Evolutionary conservation across 2,888 invertebrate genomes (phyloP).

Genomic region (Chrysotoxum bicinctum): DNA sequence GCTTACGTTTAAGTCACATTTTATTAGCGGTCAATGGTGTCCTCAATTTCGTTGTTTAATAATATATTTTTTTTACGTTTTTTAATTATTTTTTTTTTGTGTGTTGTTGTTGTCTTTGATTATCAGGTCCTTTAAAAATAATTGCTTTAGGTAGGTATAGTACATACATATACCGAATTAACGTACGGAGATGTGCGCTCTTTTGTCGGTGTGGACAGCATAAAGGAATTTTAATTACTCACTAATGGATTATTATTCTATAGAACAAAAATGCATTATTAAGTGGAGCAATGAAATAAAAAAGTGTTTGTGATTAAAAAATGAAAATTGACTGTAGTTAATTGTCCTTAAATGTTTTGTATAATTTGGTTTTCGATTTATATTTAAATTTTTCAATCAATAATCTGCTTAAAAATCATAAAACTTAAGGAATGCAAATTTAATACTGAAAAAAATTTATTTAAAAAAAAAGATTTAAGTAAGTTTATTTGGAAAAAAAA

Average conservation of each 20-base stretch:
- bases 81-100: not conserved
- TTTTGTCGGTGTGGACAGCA: slow-evolving; percentile 9
- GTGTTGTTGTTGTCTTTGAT: slow-evolving; percentile 9
- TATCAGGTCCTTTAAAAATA: slow-evolving; percentile 41
- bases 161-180: not conserved
- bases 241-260: slow-evolving; percentile 62
- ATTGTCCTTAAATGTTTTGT: slow-evolving; percentile 35
- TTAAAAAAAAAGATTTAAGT: too few species aligned
- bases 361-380: slow-evolving; percentile 33
- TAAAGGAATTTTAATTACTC: slow-evolving; percentile 62
- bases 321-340: slow-evolving; percentile 3
- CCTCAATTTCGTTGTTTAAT: slow-evolving; percentile 20
- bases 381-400: not conserved
- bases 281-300: not conserved
- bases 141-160: slow-evolving; percentile 12
- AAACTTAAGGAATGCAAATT: too few species aligned
- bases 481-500: too few species aligned
- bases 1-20: slow-evolving; percentile 37
- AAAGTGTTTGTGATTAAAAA: not conserved
- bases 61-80: slow-evolving; percentile 3
- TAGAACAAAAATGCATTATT: slow-evolving; percentile 18
- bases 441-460: too few species aligned
- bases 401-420: too few species aligned
- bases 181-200: not conserved
- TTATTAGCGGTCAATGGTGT: slow-evolving; percentile 44